These are phyloP conservation scores for Heliothis peltigera DNA, from an alignment of 2,888 invertebrate species.

Conservation along the genomic window DNA sequence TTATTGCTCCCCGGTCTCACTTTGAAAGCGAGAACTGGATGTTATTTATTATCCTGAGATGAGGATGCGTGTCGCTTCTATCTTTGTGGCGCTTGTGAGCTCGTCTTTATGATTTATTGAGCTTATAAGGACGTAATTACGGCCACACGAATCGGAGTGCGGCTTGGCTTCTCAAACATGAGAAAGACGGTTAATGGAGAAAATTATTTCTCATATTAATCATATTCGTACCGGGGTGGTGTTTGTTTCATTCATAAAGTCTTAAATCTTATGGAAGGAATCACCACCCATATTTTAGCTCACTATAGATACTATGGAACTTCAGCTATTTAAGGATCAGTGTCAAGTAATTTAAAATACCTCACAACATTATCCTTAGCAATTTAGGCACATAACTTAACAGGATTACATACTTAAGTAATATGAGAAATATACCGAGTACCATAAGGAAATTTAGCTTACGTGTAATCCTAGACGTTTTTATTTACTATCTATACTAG, in stretches of 20 bases:
- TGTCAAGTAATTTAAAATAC: neutral
- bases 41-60: conserved; percentile 87
- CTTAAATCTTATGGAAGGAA: neutral
- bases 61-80: conserved; percentile 86
- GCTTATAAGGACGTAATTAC: conserved; percentile 86
- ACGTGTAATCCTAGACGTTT: conserved; percentile 56
- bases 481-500: conserved; percentile 49
- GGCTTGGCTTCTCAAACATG: conserved; percentile 45
- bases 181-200: conserved; percentile 38
- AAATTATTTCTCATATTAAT: conserved; percentile 32
- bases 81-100: conserved; percentile 87
- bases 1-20: conserved; percentile 88
- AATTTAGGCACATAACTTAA: conserved; percentile 17
- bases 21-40: conserved; percentile 88
- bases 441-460: conserved; percentile 47
- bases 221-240: conserved; percentile 11
- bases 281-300: no score
- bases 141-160: conserved; percentile 72
- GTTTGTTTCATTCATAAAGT: no score
- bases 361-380: neutral
- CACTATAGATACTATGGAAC: no score
- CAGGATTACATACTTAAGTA: conserved; percentile 23
- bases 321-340: neutral
- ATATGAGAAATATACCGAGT: conserved; percentile 39
- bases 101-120: conserved; percentile 85